phyloP scores from a whole-genome alignment of 2,113 vertebrate species.

The Lepisosteus oculatus region DNA sequence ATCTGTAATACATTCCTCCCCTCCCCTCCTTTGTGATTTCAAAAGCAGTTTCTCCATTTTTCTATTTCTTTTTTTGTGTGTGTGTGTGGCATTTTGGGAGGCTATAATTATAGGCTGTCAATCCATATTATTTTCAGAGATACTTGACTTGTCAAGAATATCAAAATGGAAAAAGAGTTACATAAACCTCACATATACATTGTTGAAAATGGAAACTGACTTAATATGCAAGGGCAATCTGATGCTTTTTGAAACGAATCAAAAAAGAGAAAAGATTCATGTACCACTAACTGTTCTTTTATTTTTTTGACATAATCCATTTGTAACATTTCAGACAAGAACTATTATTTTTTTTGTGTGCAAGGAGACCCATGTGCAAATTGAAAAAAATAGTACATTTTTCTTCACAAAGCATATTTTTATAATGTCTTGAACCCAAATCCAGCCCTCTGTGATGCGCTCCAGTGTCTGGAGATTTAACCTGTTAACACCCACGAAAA shows the following conservation, averaged over 20 bases:
- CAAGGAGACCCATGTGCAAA: too few species aligned
- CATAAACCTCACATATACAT: conserved; percentile 50
- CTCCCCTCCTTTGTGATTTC: conserved; percentile 56
- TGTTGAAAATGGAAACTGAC: conserved; percentile 52
- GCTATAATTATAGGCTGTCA: conserved; percentile 77
- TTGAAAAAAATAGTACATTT: too few species aligned
- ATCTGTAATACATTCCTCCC: conserved; percentile 33
- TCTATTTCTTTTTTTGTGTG: conserved; percentile 62
- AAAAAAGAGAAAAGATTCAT: too few species aligned
- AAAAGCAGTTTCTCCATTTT: conserved; percentile 46
- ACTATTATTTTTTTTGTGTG: too few species aligned
- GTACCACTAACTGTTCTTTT: too few species aligned
- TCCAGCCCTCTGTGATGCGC: too few species aligned
- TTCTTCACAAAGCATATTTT: too few species aligned
- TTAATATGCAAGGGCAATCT: conserved; percentile 46
- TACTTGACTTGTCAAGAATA: conserved; percentile 66
- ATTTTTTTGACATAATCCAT: too few species aligned
- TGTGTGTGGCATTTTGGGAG: conserved; percentile 72
- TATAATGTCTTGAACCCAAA: too few species aligned
- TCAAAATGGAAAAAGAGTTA: conserved; percentile 62
- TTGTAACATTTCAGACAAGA: too few species aligned
- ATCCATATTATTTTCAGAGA: conserved; percentile 70
- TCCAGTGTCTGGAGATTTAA: too few species aligned
- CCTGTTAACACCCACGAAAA: too few species aligned
- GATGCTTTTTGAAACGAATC: conserved; percentile 26